Evolutionary conservation across 2,797 vertebrate genomes (phyloP), one percentile per base, ranked within the genome.

Genomic region (Gambelia wislizenii): DNA sequence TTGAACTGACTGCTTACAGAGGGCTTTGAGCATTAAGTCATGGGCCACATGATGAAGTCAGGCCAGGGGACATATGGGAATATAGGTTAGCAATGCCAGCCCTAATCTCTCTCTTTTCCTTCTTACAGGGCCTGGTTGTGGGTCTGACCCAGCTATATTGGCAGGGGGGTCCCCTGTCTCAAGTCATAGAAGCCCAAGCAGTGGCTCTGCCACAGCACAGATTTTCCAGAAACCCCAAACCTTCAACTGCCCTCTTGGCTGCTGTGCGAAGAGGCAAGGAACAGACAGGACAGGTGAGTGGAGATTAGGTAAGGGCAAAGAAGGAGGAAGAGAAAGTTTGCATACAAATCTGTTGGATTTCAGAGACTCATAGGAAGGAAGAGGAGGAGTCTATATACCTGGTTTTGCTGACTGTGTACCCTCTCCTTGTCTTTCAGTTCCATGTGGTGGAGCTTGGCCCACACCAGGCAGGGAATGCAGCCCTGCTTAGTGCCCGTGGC

Each of bases 161-260:
- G 88, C 77, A 13, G 61, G 84, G 44, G 2, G 78, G 69, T 9
- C 22, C 56, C 7, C n/a, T 89, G 10, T 89, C 84, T 82, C 87
- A 85, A 39, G 75, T 89, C 56, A 89, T 82, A 86, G 88, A 89
- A 89, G 88, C 77, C 52, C 88, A 89, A 67, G 69, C 84, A 52
- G n/a, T 86, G 20, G 54, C 78, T 30, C 74, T 89, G 84, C n/a
- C 44, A 13, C 70, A 82, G 13, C 88, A 89, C 44, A 89, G 69
- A 42, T 86, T 89, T 75, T 89, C 84, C 20, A 89, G 54, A 36
- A 89, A 89, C 64, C 69, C 47, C 33, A 85, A 89, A 18, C 77
- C 69, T 72, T 82, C 84, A 61, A 74, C 84, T n/a, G 78, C 84
- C 47, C 56, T 89, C 47, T 67, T 89, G 44, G 70, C 84, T 82